Conservation (phyloP, 2,888 invertebrate genomes). For the Auanema freiburgensis region DNA sequence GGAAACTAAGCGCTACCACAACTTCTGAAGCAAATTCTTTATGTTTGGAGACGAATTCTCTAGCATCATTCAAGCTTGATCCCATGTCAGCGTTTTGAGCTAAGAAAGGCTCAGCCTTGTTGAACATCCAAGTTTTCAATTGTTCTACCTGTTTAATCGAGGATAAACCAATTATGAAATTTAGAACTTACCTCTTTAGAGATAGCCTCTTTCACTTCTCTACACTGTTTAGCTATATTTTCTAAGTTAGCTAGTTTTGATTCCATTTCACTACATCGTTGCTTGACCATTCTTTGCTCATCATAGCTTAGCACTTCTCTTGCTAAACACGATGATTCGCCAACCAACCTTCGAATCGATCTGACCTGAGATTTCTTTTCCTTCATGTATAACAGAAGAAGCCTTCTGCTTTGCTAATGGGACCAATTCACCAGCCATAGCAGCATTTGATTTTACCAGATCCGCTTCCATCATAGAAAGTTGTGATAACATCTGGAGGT, state of each 20-base stretch:
- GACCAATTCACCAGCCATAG: slow-evolving; percentile 59
- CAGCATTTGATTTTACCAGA: slow-evolving; percentile 53
- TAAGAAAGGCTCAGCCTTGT: slow-evolving; percentile 50
- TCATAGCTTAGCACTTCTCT: slow-evolving; percentile 44
- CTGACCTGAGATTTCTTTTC: slow-evolving; percentile 45
- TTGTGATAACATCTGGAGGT: slow-evolving; percentile 49
- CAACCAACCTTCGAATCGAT: neutral
- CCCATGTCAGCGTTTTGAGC: slow-evolving; percentile 52
- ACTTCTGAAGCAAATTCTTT: slow-evolving; percentile 49
- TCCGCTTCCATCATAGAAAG: slow-evolving; percentile 56
- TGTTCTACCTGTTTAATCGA: slow-evolving; percentile 27
- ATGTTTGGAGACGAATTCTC: slow-evolving; percentile 48
- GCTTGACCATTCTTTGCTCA: slow-evolving; percentile 40
- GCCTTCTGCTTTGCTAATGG: slow-evolving; percentile 60
- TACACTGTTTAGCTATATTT: slow-evolving; percentile 45
- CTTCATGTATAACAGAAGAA: slow-evolving; percentile 49
- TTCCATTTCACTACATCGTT: slow-evolving; percentile 39
- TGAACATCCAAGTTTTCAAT: slow-evolving; percentile 47
- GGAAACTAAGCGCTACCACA: slow-evolving; percentile 17
- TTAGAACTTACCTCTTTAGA: slow-evolving; percentile 1
- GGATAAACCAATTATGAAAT: too few relatives aligned
- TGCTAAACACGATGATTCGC: slow-evolving; percentile 25
- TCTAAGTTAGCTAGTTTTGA: slow-evolving; percentile 45
- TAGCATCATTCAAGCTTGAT: slow-evolving; percentile 32
- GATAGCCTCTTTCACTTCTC: slow-evolving; percentile 18